Evolutionary conservation across 1,140 invertebrate genomes (phyloP).

Genomic region (Diuraphis noxia): DNA sequence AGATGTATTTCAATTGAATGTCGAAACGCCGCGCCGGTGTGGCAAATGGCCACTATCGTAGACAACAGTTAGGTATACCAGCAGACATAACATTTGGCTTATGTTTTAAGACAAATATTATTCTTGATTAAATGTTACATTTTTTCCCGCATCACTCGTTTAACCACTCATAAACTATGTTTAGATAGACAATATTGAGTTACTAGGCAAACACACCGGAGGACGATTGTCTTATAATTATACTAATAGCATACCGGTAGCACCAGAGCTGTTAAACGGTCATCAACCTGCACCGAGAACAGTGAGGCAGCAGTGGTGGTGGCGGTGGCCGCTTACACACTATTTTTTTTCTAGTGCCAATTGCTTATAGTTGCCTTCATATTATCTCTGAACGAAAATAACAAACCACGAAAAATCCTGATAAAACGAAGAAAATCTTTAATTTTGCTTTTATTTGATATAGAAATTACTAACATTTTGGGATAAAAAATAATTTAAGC

Average conservation of each 20-base stretch:
- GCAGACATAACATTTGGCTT: not conserved
- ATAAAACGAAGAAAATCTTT: not conserved
- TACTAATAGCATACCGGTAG: not conserved
- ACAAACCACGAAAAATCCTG: not conserved
- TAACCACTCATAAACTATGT: not conserved
- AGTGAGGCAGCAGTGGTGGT: not conserved
- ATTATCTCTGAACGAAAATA: not conserved
- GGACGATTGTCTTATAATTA: constrained; percentile 29
- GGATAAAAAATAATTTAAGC: not conserved
- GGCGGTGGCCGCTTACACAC: not conserved
- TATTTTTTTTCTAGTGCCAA: not conserved
- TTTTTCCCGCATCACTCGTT: not conserved
- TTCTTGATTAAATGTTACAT: not conserved
- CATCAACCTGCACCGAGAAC: not conserved
- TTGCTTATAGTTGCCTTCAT: not conserved
- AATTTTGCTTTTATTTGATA: not conserved
- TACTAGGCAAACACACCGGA: not conserved
- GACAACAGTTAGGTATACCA: not conserved
- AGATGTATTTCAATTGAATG: constrained; percentile 1
- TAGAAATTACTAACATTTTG: not conserved
- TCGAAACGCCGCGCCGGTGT: not conserved
- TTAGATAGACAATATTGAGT: not conserved
- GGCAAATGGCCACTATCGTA: constrained; percentile 1
- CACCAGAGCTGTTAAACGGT: constrained; percentile 27
- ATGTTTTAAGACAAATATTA: constrained; percentile 5